Evolutionary conservation across 2,888 invertebrate species (phyloP), one percentile per base, ranked within the genome.

Genomic region (Acronicta psi): DNA sequence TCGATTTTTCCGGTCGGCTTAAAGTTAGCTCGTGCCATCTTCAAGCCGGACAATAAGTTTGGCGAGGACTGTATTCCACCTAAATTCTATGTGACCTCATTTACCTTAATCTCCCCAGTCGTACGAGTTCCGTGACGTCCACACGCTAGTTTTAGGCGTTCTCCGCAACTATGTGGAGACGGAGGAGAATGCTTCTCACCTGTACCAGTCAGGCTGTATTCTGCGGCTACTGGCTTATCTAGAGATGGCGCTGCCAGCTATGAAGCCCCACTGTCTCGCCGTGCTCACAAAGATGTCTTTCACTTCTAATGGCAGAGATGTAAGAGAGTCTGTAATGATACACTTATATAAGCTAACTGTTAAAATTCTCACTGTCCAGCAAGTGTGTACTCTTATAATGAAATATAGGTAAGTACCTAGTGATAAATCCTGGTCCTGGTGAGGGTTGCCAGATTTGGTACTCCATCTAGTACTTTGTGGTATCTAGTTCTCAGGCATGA

Each of bases 41-140:
- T n/a, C n/a, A n/a, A n/a, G n/a, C n/a, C n/a, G n/a, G n/a, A n/a
- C n/a, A n/a, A n/a, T n/a, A n/a, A n/a, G n/a, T n/a, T n/a, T n/a
- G n/a, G n/a, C n/a, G n/a, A n/a, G n/a, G n/a, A n/a, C n/a, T 20
- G 20, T 20, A 20, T 7, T 4, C 5, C 8, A 25, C 25, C 25
- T 25, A 25, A 25, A 25, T 25, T 25, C 10, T 25, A 25, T 25
- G 25, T 2, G 10, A 25, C 2, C 31, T 40, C 37, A n/a, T n/a
- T 31, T n/a, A 36, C 42, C 10, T 10, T 29, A 29, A 29, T 29
- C 25, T 25, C 44, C 17, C 0, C 67, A 94, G 94, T 90, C 92
- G 0, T 93, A 94, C 55, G 93, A 94, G 60, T 93, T 93, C 61
- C 90, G 93, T 0, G 93, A 94, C 72, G 90, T 94, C 4, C 94